Conservation (phyloP, 2,888 invertebrate species). For the Tiliacea aurago region DNA sequence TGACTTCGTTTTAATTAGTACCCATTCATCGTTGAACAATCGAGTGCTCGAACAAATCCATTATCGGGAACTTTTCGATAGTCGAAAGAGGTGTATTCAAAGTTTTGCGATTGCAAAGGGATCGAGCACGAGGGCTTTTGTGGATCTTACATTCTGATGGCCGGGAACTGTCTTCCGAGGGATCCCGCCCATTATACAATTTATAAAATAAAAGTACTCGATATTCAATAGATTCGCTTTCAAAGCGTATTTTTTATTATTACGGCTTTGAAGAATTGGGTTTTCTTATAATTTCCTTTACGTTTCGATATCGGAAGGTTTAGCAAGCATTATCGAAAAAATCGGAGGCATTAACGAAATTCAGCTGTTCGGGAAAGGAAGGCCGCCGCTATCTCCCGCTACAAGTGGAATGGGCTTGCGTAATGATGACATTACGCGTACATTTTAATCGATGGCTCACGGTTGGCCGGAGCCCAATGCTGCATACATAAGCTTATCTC, state of each 20-base stretch:
- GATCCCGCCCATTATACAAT: constrained; percentile 70
- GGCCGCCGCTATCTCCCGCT: constrained; percentile 74
- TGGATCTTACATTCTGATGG: constrained; percentile 75
- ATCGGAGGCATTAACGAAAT: constrained; percentile 77
- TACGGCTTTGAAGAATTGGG: constrained; percentile 50
- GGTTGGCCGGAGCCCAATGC: constrained; percentile 79
- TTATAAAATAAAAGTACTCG: constrained; percentile 68
- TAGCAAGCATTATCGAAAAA: constrained; percentile 76
- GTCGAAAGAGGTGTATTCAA: constrained; percentile 89
- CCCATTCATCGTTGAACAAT: constrained; percentile 90
- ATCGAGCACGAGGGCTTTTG: constrained; percentile 77
- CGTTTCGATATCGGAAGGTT: constrained; percentile 73
- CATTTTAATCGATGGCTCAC: constrained; percentile 84
- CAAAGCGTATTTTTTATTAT: constrained; percentile 59
- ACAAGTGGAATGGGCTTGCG: constrained; percentile 75
- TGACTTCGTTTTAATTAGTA: constrained; percentile 91
- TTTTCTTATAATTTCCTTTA: constrained; percentile 75
- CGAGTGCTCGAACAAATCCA: constrained; percentile 89
- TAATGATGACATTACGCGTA: constrained; percentile 85
- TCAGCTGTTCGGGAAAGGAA: constrained; percentile 69
- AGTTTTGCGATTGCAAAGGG: constrained; percentile 84
- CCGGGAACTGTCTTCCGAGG: constrained; percentile 66
- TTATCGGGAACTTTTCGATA: constrained; percentile 90
- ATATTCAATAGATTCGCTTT: constrained; percentile 63
- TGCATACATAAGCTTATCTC: constrained; percentile 75